These are phyloP conservation scores for Lathronympha strigana DNA, from an alignment of 2,888 invertebrate species.

Conservation along the genomic window DNA sequence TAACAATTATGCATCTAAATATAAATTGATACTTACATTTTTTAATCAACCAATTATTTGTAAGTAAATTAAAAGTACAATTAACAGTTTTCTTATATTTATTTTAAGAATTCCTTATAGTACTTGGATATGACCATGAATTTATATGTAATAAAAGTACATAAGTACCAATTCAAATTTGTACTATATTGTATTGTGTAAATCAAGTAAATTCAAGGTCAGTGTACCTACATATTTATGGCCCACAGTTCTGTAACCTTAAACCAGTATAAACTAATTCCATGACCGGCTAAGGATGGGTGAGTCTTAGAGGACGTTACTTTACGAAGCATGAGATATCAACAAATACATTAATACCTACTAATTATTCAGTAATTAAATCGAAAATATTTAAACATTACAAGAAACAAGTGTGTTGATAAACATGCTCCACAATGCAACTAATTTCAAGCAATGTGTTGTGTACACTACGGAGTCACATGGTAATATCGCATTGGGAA, in stretches of 20 bases:
- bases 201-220: no score
- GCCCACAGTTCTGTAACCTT: not conserved
- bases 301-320: not conserved
- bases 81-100: no score
- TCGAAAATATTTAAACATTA: not conserved
- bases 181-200: no score
- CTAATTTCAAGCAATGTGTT: conserved; percentile 18
- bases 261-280: not conserved
- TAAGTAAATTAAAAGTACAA: no score
- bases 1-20: no score
- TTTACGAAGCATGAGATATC: not conserved
- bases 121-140: no score
- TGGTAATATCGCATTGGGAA: conserved; percentile 23
- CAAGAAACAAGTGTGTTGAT: conserved; percentile 18
- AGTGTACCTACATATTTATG: not conserved
- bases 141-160: no score
- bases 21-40: no score
- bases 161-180: no score
- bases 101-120: no score
- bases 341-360: not conserved
- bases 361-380: not conserved
- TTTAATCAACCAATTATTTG: no score
- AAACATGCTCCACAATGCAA: conserved; percentile 27
- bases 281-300: not conserved
- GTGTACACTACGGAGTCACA: conserved; percentile 28